A percentile compares a stretch with the other conserved stretches of the same genome.
Evolutionary conservation across 2,888 invertebrate genomes (phyloP).

Genomic region (Spodoptera littoralis): DNA sequence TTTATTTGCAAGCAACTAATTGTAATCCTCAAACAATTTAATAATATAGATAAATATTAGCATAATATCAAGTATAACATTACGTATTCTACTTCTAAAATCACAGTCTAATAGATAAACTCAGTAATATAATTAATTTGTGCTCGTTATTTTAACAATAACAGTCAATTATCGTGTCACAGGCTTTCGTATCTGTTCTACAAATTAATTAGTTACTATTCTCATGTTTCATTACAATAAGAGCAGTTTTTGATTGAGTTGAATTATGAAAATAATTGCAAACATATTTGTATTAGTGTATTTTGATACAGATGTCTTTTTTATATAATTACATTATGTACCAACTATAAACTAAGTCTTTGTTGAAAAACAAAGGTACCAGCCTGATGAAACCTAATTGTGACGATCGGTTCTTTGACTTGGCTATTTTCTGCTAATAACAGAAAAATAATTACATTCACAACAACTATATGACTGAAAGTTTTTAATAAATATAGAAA

Average conservation of each 20-base stretch:
- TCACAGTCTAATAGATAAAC: slow-evolving; percentile 27
- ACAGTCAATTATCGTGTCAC: slow-evolving; percentile 43
- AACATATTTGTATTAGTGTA: no score
- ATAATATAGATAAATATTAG: background rate
- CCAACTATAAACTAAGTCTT: no score
- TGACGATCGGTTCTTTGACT: no score
- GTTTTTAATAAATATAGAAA: no score
- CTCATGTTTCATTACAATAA: background rate
- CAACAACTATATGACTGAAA: no score
- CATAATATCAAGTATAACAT: background rate
- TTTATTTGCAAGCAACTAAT: background rate
- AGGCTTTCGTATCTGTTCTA: slow-evolving; percentile 30
- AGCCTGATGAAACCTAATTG: no score
- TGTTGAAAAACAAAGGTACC: no score
- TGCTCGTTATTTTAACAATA: slow-evolving; percentile 47
- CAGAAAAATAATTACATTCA: no score
- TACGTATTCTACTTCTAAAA: slow-evolving; percentile 19
- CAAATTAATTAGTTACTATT: slow-evolving; percentile 42
- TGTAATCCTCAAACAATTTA: background rate
- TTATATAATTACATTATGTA: no score
- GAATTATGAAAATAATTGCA: slow-evolving; percentile 18
- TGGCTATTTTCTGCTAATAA: no score
- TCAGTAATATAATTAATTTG: slow-evolving; percentile 26
- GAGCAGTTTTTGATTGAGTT: slow-evolving; percentile 25
- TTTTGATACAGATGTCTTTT: no score